A percentile compares a stretch with the other conserved stretches of the same genome.
Conservation (phyloP, 2,113 vertebrate genomes). For the Andinoacara biseriatus region DNA sequence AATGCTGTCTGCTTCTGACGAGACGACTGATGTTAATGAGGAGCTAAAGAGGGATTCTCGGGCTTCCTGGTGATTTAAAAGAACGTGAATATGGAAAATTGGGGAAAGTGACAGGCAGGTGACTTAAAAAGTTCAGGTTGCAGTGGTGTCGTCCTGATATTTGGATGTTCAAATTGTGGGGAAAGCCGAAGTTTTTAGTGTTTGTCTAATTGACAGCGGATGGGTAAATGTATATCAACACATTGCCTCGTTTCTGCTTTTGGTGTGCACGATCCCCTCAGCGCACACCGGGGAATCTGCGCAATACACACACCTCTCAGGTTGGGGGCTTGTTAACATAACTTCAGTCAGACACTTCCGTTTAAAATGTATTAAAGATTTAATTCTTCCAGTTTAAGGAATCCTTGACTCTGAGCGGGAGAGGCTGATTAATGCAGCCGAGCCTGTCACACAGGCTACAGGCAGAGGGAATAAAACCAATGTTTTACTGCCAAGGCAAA, state of each 20-base stretch:
- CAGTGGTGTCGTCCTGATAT: conserved; percentile 29
- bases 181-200: conserved; percentile 44
- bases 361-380: conserved; percentile 79
- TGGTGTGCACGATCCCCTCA: conserved; percentile 52
- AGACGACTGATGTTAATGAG: conserved; percentile 68
- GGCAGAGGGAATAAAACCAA: conserved; percentile 71
- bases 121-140: conserved; percentile 56
- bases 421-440: conserved; percentile 67
- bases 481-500: conserved; percentile 78
- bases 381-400: conserved; percentile 72
- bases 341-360: conserved; percentile 69
- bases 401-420: conserved; percentile 50
- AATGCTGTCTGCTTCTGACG: conserved; percentile 63
- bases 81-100: conserved; percentile 59
- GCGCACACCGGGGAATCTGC: conserved; percentile 55
- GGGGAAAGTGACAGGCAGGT: conserved; percentile 49
- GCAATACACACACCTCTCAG: conserved; percentile 26
- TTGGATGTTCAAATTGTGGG: conserved; percentile 12
- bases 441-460: conserved; percentile 68
- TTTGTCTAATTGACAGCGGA: conserved; percentile 65
- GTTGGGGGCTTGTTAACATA: conserved; percentile 74
- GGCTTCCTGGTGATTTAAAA: conserved; percentile 65
- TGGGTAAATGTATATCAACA: conserved; percentile 68
- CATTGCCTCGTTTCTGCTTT: conserved; percentile 42
- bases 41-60: conserved; percentile 49